Evolutionary conservation across 1,140 invertebrate genomes (phyloP).

Genomic region (Rhysida immarginata): DNA sequence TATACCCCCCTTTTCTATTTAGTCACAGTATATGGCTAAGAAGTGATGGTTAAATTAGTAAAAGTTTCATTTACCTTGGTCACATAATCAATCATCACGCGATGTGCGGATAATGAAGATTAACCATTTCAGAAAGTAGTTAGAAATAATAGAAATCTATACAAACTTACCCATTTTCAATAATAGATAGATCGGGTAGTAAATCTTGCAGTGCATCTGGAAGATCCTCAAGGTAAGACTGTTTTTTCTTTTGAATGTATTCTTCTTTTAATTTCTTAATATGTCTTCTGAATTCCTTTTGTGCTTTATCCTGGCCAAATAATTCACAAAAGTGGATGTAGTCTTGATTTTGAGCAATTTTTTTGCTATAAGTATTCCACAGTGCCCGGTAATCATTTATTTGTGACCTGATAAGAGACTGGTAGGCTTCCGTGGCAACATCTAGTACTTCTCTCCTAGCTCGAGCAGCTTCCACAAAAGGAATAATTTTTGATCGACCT

Average conservation of each 20-base stretch:
- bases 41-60: too few relatives aligned
- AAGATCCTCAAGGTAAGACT: conserved; percentile 62
- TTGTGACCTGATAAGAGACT: conserved; percentile 63
- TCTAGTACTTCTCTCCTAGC: conserved; percentile 75
- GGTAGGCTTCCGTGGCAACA: conserved; percentile 70
- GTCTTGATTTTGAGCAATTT: conserved; percentile 69
- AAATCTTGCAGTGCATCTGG: conserved; percentile 65
- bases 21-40: too few relatives aligned
- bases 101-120: too few relatives aligned
- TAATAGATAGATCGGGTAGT: conserved; percentile 58
- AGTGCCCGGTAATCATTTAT: conserved; percentile 63
- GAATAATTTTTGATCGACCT: conserved; percentile 47
- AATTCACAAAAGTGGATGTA: conserved; percentile 61
- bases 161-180: conserved; percentile 48
- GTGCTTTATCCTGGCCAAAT: conserved; percentile 71
- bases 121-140: too few relatives aligned
- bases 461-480: conserved; percentile 72
- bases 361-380: conserved; percentile 74
- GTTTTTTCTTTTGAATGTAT: conserved; percentile 59
- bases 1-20: too few relatives aligned
- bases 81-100: too few relatives aligned
- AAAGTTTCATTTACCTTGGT: too few relatives aligned
- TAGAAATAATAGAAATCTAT: conserved; percentile 12
- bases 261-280: conserved; percentile 74
- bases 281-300: conserved; percentile 60